A percentile compares a stretch with the other conserved stretches of the same genome.
These are phyloP conservation scores for Capitulum mitella DNA, from an alignment of 2,888 invertebrate species.

Conservation along the genomic window DNA sequence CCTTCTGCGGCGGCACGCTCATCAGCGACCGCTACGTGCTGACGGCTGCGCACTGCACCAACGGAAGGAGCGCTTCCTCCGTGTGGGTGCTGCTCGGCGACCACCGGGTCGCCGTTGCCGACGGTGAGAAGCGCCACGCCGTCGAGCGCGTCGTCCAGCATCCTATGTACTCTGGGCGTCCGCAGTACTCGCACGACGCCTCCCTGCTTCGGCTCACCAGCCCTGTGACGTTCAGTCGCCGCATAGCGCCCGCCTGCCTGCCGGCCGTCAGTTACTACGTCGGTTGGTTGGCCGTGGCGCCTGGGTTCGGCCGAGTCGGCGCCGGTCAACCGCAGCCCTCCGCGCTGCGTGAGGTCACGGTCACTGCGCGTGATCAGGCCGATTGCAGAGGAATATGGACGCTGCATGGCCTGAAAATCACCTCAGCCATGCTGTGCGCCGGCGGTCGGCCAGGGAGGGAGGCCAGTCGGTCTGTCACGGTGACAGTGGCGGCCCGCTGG, in stretches of 20 bases:
- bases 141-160: not conserved
- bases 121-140: too few relatives aligned
- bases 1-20: too few relatives aligned
- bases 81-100: too few relatives aligned
- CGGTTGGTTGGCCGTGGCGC: not conserved
- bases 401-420: not conserved
- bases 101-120: not conserved
- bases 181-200: not conserved
- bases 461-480: not conserved
- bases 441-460: not conserved
- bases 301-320: not conserved
- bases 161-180: not conserved
- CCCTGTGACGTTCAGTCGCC: not conserved
- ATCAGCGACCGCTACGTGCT: too few relatives aligned
- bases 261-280: not conserved
- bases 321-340: not conserved
- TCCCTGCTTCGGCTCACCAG: not conserved
- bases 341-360: not conserved
- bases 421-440: too few relatives aligned
- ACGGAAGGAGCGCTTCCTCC: too few relatives aligned
- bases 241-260: not conserved
- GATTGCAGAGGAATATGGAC: not conserved
- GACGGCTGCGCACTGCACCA: too few relatives aligned
- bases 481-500: constrained; percentile 24
- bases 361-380: not conserved